Evolutionary conservation across 1,140 invertebrate genomes (phyloP).

Genomic region (Marisa cornuarietis): DNA sequence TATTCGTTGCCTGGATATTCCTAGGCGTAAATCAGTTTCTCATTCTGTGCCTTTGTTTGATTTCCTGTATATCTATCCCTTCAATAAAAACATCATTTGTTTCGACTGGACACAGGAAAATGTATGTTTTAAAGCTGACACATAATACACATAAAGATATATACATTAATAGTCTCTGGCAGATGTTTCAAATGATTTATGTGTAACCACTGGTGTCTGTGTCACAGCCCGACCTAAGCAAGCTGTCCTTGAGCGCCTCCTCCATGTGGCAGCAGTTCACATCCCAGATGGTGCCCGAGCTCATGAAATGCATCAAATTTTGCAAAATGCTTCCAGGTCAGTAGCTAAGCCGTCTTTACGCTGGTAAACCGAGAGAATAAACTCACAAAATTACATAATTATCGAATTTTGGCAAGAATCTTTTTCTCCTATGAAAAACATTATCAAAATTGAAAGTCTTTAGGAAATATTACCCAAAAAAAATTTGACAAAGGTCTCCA

Average conservation of each 20-base stretch:
- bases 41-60: too few relatives aligned
- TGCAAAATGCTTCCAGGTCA: constrained; percentile 88
- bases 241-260: constrained; percentile 39
- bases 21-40: too few relatives aligned
- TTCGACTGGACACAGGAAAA: too few relatives aligned
- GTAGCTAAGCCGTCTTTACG: neutral
- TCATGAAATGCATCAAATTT: constrained; percentile 96
- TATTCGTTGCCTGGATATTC: too few relatives aligned
- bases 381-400: neutral
- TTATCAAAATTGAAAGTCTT: neutral
- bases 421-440: neutral
- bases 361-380: too few relatives aligned
- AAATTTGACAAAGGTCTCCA: neutral
- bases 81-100: too few relatives aligned
- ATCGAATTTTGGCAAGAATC: neutral
- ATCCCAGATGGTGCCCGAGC: constrained; percentile 76
- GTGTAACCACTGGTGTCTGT: neutral
- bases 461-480: neutral
- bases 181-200: too few relatives aligned
- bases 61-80: too few relatives aligned
- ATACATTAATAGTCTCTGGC: too few relatives aligned
- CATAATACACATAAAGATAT: too few relatives aligned
- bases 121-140: too few relatives aligned
- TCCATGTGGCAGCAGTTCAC: constrained; percentile 60
- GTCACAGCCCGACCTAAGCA: constrained; percentile 50